These are phyloP conservation scores for Criorhina ranunculi DNA, from an alignment of 2,888 invertebrate genomes.

Conservation along the genomic window DNA sequence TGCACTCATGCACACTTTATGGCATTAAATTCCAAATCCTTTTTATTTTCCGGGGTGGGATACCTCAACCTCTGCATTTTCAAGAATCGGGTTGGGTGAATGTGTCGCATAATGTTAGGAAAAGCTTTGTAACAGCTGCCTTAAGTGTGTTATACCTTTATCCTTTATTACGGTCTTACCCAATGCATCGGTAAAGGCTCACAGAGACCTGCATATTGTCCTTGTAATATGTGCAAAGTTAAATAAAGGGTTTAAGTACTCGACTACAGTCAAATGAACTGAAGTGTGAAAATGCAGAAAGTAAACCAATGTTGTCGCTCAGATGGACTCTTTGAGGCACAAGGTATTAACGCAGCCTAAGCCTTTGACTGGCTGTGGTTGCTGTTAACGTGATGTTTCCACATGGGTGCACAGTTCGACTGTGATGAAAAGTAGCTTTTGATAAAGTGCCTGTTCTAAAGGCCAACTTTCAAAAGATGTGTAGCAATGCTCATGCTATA, in stretches of 20 bases:
- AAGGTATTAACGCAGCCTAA: no score
- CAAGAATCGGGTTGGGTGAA: no score
- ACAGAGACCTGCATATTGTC: not conserved
- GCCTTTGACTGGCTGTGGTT: no score
- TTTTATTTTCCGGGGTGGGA: not conserved
- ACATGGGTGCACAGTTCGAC: no score
- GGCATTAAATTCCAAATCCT: constrained; percentile 43
- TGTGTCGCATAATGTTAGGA: no score
- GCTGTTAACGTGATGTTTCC: no score
- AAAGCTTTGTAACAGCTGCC: not conserved
- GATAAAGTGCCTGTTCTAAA: no score
- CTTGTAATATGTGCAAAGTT: not conserved
- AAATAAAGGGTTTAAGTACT: not conserved
- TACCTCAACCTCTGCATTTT: not conserved
- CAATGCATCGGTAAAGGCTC: not conserved
- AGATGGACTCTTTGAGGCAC: not conserved
- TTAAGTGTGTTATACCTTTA: not conserved
- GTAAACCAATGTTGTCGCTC: constrained; percentile 1
- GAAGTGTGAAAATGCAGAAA: constrained; percentile 1
- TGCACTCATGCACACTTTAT: constrained; percentile 56
- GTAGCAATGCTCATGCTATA: no score
- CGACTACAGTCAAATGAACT: not conserved
- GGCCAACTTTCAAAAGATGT: no score
- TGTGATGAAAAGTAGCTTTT: no score
- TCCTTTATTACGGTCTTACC: not conserved